phyloP scores from a whole-genome alignment of 2,797 vertebrate genomes.

The Euthynnus affinis region DNA sequence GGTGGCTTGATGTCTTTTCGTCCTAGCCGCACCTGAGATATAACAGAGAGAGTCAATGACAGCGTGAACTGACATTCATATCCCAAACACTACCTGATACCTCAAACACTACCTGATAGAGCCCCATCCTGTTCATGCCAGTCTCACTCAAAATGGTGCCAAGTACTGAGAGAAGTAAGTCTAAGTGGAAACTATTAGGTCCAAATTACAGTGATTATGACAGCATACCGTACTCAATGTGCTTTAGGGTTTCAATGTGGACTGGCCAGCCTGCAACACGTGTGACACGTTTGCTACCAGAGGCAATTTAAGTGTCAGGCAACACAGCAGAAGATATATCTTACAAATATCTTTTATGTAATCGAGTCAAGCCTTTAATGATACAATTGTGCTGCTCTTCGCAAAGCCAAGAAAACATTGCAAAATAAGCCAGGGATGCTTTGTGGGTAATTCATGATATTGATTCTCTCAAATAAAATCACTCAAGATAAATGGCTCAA shows the following conservation, averaged over 20 bases:
- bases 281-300: conserved; percentile 54
- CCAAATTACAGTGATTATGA: conserved; percentile 74
- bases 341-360: conserved; percentile 51
- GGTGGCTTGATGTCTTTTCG: conserved; percentile 80
- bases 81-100: conserved; percentile 47
- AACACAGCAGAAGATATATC: conserved; percentile 45
- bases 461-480: conserved; percentile 13
- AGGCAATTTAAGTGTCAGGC: conserved; percentile 51
- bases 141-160: conserved; percentile 38
- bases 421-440: conserved; percentile 7
- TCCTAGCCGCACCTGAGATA: conserved; percentile 83
- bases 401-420: conserved; percentile 2
- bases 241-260: conserved; percentile 39
- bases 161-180: conserved; percentile 55
- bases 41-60: conserved; percentile 51
- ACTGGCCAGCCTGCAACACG: conserved; percentile 47
- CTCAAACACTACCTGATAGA: conserved; percentile 58
- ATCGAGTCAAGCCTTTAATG: conserved; percentile 50
- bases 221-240: conserved; percentile 33
- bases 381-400: conserved; percentile 23
- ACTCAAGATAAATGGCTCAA: background rate
- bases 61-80: conserved; percentile 33
- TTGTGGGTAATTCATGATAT: conserved; percentile 12
- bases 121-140: conserved; percentile 28
- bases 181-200: conserved; percentile 77